phyloP scores from a whole-genome alignment of 2,888 invertebrate genomes.

The Pecten maximus region DNA sequence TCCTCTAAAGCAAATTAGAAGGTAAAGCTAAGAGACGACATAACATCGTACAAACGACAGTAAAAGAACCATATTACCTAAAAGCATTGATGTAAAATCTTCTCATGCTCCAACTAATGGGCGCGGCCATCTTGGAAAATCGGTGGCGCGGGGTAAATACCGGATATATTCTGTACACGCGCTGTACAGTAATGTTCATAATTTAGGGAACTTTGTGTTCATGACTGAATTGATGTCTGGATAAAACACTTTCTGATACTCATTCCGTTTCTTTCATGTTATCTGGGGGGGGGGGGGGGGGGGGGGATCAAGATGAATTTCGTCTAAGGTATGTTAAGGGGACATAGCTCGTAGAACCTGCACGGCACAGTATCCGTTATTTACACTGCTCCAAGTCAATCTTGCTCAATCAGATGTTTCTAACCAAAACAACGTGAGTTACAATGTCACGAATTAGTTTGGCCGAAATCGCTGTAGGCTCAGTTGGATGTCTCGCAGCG shows the following conservation, averaged over 20 bases:
- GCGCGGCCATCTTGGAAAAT: neutral
- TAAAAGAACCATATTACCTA: neutral
- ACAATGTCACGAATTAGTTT: neutral
- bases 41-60: too few species aligned
- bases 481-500: neutral
- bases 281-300: too few species aligned
- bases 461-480: neutral
- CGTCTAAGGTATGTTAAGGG: too few species aligned
- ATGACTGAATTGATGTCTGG: too few species aligned
- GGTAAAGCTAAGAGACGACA: too few species aligned
- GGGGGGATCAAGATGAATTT: too few species aligned
- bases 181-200: too few species aligned
- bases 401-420: neutral
- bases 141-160: neutral
- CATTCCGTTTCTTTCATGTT: too few species aligned
- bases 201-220: too few species aligned
- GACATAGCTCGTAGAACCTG: too few species aligned
- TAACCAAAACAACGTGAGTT: neutral
- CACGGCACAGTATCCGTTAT: neutral
- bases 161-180: neutral
- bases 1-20: too few species aligned
- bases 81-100: neutral
- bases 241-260: too few species aligned
- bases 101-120: slow-evolving; percentile 1
- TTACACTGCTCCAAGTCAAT: neutral